Conservation (phyloP, 2,113 vertebrate species). For the Raja brachyura region DNA sequence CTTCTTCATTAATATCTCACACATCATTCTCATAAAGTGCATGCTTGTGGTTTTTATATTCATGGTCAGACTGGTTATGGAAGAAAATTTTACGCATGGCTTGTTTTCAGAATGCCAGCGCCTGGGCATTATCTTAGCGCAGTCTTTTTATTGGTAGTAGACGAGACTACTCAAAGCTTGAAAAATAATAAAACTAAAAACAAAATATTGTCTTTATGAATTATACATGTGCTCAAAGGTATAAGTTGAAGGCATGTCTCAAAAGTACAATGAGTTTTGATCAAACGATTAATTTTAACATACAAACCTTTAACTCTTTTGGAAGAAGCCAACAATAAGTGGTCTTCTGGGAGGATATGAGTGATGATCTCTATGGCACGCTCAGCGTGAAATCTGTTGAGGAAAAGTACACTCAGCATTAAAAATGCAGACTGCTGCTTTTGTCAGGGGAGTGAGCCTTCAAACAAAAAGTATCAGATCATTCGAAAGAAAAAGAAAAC, state of each 20-base stretch:
- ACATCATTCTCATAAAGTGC: too few species aligned
- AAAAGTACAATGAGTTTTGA: not conserved
- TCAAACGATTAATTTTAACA: not conserved
- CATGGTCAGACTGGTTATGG: too few species aligned
- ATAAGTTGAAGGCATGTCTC: not conserved
- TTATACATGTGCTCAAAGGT: not conserved
- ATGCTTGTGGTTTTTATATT: too few species aligned
- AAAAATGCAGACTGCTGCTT: constrained; percentile 16
- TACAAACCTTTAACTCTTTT: constrained; percentile 95
- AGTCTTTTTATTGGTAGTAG: not conserved
- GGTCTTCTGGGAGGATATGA: constrained; percentile 97
- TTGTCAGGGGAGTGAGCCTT: not conserved
- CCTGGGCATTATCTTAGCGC: too few species aligned
- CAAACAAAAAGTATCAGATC: not conserved
- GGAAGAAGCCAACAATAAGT: constrained; percentile 93
- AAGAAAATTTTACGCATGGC: too few species aligned
- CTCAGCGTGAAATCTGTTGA: constrained; percentile 91
- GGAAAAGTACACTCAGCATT: not conserved
- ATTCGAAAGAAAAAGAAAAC: not conserved
- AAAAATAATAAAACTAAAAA: not conserved
- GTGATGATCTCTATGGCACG: constrained; percentile 99
- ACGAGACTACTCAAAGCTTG: not conserved
- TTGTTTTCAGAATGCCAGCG: too few species aligned
- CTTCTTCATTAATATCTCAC: too few species aligned
- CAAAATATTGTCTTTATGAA: not conserved